Base-by-base conservation (phyloP, 2,113 vertebrate genomes). In the Ahaetulla prasina region DNA sequence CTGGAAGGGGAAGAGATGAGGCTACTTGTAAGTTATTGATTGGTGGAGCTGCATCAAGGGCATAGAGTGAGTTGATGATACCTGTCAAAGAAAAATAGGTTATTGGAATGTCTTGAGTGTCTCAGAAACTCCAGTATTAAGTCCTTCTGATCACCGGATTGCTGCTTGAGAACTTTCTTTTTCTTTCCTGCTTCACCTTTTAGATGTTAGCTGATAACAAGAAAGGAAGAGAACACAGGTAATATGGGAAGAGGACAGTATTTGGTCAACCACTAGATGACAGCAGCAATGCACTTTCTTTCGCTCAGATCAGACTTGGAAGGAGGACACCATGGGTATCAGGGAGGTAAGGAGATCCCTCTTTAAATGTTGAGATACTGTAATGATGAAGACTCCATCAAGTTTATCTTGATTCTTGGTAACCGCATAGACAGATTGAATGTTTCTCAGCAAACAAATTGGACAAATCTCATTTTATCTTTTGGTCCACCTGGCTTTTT, bases 301-400 rank as follows among this genome's bases (percentile, higher is more conserved):
- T 53, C 50, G 30, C 54, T 35, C 84, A 80, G 49, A 86, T 88
- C 74, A 91, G 63, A 84, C 12, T 91, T 85, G 90, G 10, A 49
- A 49, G 45, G 14, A 53, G 3, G 63, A 25, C 92, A 89, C 43
- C 90, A 93, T 93, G 90, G 87, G 53, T 90, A 93, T 93, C 87
- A n/a, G 52, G 10, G 87, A 93, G 92, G 92, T 93, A 93, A 93
- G 92, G 18, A 6, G 8, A 63, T 84, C 86, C 23, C 1, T 3
- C 53, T 0, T 1, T 68, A 50, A 88, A 35, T 52, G 39, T 80
- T 87, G 35, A 86, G 85, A 92, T 25, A 25, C 12, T 30, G 91
- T 27, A 22, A 80, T 43, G 74, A 22, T 43, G n/a, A 80, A 43
- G 74, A 80, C 18, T 43, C 18, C 18, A 0, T 80, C 74, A 80